These are phyloP conservation scores for Apus apus DNA, from an alignment of 2,113 vertebrate species.

Conservation along the genomic window DNA sequence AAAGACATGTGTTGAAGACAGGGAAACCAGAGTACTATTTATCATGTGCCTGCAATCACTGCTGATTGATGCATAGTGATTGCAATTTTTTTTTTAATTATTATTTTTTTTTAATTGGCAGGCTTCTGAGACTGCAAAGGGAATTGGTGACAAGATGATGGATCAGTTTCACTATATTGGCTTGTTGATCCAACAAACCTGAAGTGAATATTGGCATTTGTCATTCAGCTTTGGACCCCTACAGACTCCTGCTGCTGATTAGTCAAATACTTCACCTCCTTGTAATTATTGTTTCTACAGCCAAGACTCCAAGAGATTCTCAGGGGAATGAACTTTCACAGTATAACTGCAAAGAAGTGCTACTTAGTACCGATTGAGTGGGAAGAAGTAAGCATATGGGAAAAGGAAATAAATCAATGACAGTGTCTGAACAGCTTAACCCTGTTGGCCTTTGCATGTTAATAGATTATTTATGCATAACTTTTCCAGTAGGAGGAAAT, in stretches of 20 bases:
- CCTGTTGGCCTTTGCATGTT: conserved; percentile 65
- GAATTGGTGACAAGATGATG: conserved; percentile 90
- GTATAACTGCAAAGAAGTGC: conserved; percentile 69
- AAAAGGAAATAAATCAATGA: conserved; percentile 77
- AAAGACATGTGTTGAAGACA: conserved; percentile 22
- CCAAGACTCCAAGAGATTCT: conserved; percentile 68
- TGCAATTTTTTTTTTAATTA: conserved; percentile 32
- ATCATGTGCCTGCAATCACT: conserved; percentile 71
- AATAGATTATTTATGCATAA: conserved; percentile 71
- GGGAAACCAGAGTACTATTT: conserved; percentile 68
- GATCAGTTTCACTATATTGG: conserved; percentile 87
- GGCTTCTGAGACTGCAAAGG: conserved; percentile 69
- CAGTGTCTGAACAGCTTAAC: conserved; percentile 78
- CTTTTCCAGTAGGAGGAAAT: conserved; percentile 68
- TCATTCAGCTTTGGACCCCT: conserved; percentile 82
- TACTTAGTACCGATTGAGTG: conserved; percentile 64
- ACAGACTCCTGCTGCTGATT: conserved; percentile 85
- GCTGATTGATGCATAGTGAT: conserved; percentile 76
- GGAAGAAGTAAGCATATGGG: conserved; percentile 54
- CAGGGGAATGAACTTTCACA: conserved; percentile 73
- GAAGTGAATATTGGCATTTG: conserved; percentile 93
- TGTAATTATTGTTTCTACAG: conserved; percentile 89
- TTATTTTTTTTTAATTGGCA: conserved; percentile 79
- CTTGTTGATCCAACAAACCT: conserved; percentile 86
- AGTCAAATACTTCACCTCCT: conserved; percentile 84